Percentiles rank a stretch among this genome's conserved stretches.
These are phyloP conservation scores for Ennomos fuscantarius DNA, from an alignment of 2,888 invertebrate genomes.

Conservation along the genomic window DNA sequence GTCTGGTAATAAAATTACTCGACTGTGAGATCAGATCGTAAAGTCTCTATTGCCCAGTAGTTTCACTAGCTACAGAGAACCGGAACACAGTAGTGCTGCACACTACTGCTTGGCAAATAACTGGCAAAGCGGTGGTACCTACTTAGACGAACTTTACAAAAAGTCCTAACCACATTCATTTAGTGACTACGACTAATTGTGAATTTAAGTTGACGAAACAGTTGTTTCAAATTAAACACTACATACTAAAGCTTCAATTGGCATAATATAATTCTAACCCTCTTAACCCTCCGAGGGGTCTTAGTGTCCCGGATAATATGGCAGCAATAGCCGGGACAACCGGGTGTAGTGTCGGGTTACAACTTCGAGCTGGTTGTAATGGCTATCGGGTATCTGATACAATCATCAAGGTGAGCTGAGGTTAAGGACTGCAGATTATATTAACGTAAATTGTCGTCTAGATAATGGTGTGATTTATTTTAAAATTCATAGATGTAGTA, in stretches of 20 bases:
- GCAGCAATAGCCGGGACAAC: conserved; percentile 2
- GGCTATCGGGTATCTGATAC: conserved; percentile 9
- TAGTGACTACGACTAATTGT: too few species aligned
- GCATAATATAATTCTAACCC: conserved; percentile 2
- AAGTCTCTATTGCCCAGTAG: too few species aligned
- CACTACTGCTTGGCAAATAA: too few species aligned
- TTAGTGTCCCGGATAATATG: conserved; percentile 19
- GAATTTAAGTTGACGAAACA: conserved; percentile 1
- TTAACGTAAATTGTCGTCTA: background rate
- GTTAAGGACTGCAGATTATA: background rate
- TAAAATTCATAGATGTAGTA: too few species aligned
- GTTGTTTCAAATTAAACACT: background rate
- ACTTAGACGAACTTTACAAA: too few species aligned
- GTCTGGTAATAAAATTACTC: too few species aligned
- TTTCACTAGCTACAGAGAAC: too few species aligned
- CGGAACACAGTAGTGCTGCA: too few species aligned
- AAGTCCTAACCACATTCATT: too few species aligned
- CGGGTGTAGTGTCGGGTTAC: conserved; percentile 8
- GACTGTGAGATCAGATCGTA: too few species aligned
- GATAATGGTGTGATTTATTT: background rate
- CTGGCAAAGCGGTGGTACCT: too few species aligned
- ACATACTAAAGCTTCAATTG: background rate
- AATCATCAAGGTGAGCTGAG: conserved; percentile 3
- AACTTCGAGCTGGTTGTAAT: conserved; percentile 2
- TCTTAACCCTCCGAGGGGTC: background rate